Evolutionary conservation across 2,888 invertebrate species (phyloP).

Genomic region (Neoascia interrupta): DNA sequence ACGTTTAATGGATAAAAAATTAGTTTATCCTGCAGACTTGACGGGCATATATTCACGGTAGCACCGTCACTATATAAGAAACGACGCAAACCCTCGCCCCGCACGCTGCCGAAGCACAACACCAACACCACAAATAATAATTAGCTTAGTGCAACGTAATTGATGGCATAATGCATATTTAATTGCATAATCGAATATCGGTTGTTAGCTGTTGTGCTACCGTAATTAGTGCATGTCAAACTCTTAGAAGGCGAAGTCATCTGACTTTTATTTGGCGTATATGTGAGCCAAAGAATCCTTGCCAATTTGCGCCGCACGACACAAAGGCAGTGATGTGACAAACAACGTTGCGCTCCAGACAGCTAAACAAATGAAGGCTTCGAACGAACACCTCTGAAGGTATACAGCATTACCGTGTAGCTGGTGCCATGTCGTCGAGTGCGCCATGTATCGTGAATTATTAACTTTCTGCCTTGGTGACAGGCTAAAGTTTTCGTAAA

Average conservation of each 20-base stretch:
- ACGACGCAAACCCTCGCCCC: conserved; percentile 15
- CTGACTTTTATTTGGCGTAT: conserved; percentile 47
- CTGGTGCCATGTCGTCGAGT: no score
- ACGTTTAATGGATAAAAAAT: conserved; percentile 67
- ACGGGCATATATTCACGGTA: conserved; percentile 47
- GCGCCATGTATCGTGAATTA: conserved; percentile 44
- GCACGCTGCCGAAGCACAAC: conserved; percentile 1
- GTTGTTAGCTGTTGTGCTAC: conserved; percentile 71
- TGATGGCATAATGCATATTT: conserved; percentile 73
- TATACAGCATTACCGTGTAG: background rate
- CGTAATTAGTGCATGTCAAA: conserved; percentile 72
- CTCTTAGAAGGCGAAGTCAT: conserved; percentile 58
- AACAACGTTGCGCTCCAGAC: conserved; percentile 25
- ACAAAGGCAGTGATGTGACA: conserved; percentile 37
- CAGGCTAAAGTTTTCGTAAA: conserved; percentile 38
- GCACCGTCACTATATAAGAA: conserved; percentile 17
- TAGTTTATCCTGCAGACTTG: conserved; percentile 64
- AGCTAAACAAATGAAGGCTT: conserved; percentile 36
- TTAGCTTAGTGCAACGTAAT: conserved; percentile 71
- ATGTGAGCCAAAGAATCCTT: conserved; percentile 39
- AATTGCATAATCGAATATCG: conserved; percentile 73
- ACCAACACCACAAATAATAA: conserved; percentile 59
- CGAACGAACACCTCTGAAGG: conserved; percentile 37
- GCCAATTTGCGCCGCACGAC: conserved; percentile 24
- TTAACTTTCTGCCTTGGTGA: conserved; percentile 24